These are phyloP conservation scores for Lichenostomus cassidix DNA, from an alignment of 2,113 vertebrate species.

Conservation along the genomic window DNA sequence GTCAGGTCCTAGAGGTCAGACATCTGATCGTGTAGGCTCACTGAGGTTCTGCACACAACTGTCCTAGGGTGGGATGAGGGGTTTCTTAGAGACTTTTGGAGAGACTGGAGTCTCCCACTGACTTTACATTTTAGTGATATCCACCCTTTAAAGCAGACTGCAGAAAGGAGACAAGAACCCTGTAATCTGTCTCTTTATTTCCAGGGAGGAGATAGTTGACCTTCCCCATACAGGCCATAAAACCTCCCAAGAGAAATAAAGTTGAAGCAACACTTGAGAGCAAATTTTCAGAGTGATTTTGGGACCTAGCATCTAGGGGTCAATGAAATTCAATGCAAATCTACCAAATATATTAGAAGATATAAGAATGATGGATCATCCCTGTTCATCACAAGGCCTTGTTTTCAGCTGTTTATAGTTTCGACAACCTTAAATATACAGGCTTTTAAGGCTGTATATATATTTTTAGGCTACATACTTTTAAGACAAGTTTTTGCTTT, in stretches of 20 bases:
- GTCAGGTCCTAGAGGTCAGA: background rate
- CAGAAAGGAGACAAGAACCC: background rate
- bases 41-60: background rate
- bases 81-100: background rate
- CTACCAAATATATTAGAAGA: background rate
- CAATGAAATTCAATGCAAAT: background rate
- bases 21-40: background rate
- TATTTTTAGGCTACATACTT: too few relatives aligned
- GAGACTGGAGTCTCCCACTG: background rate
- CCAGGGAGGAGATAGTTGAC: background rate
- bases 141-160: background rate
- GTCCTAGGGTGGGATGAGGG: background rate
- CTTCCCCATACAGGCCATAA: background rate
- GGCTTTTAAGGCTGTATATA: too few relatives aligned
- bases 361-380: background rate
- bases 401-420: background rate
- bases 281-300: background rate
- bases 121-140: background rate
- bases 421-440: background rate
- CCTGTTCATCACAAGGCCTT: background rate
- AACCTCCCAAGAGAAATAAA: background rate
- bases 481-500: background rate
- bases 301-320: background rate
- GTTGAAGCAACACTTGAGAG: background rate
- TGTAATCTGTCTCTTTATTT: background rate